Evolutionary conservation across 2,888 invertebrate species (phyloP).

Genomic region (Glyphotaelius pellucidus): DNA sequence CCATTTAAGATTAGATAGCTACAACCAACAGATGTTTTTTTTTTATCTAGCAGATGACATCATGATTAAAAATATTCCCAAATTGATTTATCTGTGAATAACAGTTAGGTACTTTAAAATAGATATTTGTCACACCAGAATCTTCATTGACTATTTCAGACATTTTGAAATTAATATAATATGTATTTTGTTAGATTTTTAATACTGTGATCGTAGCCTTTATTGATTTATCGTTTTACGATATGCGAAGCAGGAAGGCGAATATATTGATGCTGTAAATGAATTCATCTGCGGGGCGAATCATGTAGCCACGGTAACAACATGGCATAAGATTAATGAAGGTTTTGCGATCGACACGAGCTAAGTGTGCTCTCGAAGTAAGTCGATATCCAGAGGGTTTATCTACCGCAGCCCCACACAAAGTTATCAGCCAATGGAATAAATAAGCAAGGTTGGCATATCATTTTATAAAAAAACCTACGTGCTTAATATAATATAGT

Average conservation of each 20-base stretch:
- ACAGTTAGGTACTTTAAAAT: background rate
- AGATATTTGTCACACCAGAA: background rate
- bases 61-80: background rate
- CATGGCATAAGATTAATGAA: slow-evolving; percentile 25
- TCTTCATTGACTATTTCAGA: background rate
- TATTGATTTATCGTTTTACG: background rate
- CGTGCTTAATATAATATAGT: too few relatives aligned
- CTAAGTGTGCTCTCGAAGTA: slow-evolving; percentile 11
- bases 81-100: background rate
- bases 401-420: slow-evolving; percentile 12
- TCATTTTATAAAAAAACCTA: background rate
- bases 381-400: slow-evolving; percentile 12
- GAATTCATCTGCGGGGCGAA: slow-evolving; percentile 15
- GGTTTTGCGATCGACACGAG: slow-evolving; percentile 22
- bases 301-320: background rate
- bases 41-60: background rate
- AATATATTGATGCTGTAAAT: background rate
- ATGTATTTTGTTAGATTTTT: background rate
- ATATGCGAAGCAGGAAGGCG: background rate
- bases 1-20: background rate
- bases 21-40: background rate
- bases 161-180: background rate
- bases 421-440: background rate
- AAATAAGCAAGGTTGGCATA: background rate
- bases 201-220: background rate